A percentile compares a stretch with the other conserved stretches of the same genome.
phyloP scores from a whole-genome alignment of 2,888 invertebrate genomes.

The Polydrusus cervinus region DNA sequence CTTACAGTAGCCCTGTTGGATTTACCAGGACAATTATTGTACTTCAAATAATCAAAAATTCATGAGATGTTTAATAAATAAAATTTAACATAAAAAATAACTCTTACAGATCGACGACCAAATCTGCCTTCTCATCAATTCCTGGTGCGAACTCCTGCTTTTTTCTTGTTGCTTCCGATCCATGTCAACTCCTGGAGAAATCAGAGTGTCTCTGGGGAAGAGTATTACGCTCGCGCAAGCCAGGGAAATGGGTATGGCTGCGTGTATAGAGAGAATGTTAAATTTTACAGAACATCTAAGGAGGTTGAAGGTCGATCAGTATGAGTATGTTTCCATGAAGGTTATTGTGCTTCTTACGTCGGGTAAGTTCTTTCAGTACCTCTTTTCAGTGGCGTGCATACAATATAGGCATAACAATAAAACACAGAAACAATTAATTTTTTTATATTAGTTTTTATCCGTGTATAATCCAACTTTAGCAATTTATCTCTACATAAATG shows the following conservation, averaged over 20 bases:
- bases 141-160: conserved; percentile 95
- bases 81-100: too few relatives aligned
- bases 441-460: too few relatives aligned
- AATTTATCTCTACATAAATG: too few relatives aligned
- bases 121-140: conserved; percentile 96
- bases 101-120: conserved; percentile 94
- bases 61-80: too few relatives aligned
- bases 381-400: too few relatives aligned
- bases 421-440: too few relatives aligned
- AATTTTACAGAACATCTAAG: conserved; percentile 95
- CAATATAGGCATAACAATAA: too few relatives aligned
- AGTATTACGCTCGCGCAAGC: conserved; percentile 80
- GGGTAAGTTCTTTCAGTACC: conserved; percentile 75
- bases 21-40: too few relatives aligned
- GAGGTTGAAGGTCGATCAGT: conserved; percentile 91
- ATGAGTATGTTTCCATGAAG: conserved; percentile 98
- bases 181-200: conserved; percentile 91
- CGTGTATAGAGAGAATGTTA: conserved; percentile 95
- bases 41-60: too few relatives aligned
- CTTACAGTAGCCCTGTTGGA: too few relatives aligned
- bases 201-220: conserved; percentile 78
- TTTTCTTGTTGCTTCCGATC: conserved; percentile 97
- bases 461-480: too few relatives aligned
- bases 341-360: conserved; percentile 93
- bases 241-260: conserved; percentile 83